Percentiles rank a stretch among this genome's conserved stretches.
phyloP scores from a whole-genome alignment of 2,113 vertebrate species.

The Holacanthus passer region DNA sequence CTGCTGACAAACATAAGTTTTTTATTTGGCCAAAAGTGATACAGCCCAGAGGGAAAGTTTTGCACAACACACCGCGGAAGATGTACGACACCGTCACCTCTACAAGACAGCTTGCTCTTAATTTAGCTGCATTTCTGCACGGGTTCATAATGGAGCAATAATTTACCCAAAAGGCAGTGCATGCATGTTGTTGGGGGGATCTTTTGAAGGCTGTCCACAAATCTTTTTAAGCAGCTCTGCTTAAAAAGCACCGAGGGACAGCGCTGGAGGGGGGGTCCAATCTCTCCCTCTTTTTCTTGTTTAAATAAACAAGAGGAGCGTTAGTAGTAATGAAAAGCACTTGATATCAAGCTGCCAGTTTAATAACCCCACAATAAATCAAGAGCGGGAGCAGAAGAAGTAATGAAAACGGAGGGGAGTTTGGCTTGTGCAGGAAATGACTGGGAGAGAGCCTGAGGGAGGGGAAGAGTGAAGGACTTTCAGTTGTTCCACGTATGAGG shows the following conservation, averaged over 20 bases:
- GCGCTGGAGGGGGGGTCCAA: slow-evolving; percentile 39
- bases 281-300: slow-evolving; percentile 51
- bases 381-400: slow-evolving; percentile 71
- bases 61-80: slow-evolving; percentile 58
- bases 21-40: slow-evolving; percentile 69
- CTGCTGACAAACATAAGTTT: slow-evolving; percentile 69
- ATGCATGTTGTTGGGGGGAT: slow-evolving; percentile 37
- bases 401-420: slow-evolving; percentile 82
- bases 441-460: slow-evolving; percentile 75
- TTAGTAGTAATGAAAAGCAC: slow-evolving; percentile 78
- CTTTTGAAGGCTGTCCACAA: slow-evolving; percentile 55
- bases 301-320: slow-evolving; percentile 74
- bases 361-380: slow-evolving; percentile 79
- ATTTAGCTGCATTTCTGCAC: slow-evolving; percentile 39
- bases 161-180: slow-evolving; percentile 49
- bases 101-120: slow-evolving; percentile 41
- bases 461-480: slow-evolving; percentile 69
- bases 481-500: slow-evolving; percentile 76
- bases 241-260: slow-evolving; percentile 59
- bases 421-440: slow-evolving; percentile 83
- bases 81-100: slow-evolving; percentile 69
- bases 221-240: slow-evolving; percentile 62
- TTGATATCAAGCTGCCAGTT: slow-evolving; percentile 79
- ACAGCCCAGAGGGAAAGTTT: slow-evolving; percentile 71
- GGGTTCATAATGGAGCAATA: slow-evolving; percentile 37